Evolutionary conservation across 2,888 invertebrate species (phyloP).

Genomic region (Anodontia alba): DNA sequence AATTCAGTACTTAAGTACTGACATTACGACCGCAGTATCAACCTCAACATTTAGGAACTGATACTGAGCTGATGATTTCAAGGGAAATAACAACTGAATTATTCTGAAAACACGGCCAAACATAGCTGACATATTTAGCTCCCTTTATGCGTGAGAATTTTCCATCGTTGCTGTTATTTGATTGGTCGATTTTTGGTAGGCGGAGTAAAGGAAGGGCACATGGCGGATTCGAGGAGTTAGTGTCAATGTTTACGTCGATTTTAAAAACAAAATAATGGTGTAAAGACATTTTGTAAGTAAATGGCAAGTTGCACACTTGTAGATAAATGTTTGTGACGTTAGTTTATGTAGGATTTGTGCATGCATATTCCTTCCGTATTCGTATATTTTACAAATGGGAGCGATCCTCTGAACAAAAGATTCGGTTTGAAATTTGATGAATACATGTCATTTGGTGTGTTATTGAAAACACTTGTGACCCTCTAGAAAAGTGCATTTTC

Average conservation of each 20-base stretch:
- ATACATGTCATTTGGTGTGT: slow-evolving; percentile 7
- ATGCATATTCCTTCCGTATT: not conserved
- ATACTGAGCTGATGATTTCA: too few relatives aligned
- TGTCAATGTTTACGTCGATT: slow-evolving; percentile 58
- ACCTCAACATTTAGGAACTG: too few relatives aligned
- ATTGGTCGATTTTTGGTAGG: slow-evolving; percentile 50
- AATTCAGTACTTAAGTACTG: too few relatives aligned
- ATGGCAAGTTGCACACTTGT: slow-evolving; percentile 18
- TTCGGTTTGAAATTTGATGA: slow-evolving; percentile 37
- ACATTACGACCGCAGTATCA: too few relatives aligned
- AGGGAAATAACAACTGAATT: not conserved
- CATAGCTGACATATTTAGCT: not conserved
- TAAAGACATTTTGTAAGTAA: slow-evolving; percentile 48
- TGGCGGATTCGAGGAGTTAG: slow-evolving; percentile 63
- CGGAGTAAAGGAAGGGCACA: slow-evolving; percentile 62
- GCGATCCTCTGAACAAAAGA: slow-evolving; percentile 38
- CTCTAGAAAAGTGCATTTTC: too few relatives aligned
- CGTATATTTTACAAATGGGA: not conserved
- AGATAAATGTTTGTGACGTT: not conserved
- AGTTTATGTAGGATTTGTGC: not conserved
- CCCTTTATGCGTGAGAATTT: slow-evolving; percentile 2
- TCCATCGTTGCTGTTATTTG: slow-evolving; percentile 10
- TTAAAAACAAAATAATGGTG: slow-evolving; percentile 51
- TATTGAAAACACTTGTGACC: not conserved
- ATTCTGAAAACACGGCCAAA: not conserved